Percentiles rank a stretch among this genome's conserved stretches.
phyloP scores from a whole-genome alignment of 92 coral and sea anemone genomes.

The Umimayanthus chanpuru region DNA sequence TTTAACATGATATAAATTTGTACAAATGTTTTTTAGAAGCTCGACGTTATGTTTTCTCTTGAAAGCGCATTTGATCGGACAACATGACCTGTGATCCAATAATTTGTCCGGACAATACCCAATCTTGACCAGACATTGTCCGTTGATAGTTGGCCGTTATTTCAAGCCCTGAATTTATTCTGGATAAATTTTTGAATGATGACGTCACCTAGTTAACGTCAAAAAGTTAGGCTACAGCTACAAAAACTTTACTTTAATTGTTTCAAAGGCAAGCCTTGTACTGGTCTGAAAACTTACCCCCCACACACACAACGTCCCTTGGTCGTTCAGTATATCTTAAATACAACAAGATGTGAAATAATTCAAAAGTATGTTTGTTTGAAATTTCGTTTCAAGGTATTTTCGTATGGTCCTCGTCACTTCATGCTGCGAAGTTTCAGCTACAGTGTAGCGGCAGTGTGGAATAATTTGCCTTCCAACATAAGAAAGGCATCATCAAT shows the following conservation, averaged over 20 bases:
- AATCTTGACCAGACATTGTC: neutral
- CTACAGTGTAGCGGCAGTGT: neutral
- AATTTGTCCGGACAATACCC: constrained; percentile 14
- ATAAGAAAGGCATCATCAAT: constrained; percentile 11
- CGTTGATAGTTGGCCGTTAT: constrained; percentile 5
- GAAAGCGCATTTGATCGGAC: constrained; percentile 18
- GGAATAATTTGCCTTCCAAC: constrained; percentile 8
- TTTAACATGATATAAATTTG: constrained; percentile 6
- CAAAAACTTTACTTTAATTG: constrained; percentile 1
- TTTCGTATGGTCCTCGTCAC: constrained; percentile 4
- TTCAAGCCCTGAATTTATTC: constrained; percentile 5
- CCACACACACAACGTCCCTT: constrained; percentile 7
- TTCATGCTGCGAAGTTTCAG: neutral
- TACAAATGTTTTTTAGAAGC: constrained; percentile 7
- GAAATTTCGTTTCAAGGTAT: neutral
- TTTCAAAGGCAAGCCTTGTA: too few species aligned
- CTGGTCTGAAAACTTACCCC: constrained; percentile 6
- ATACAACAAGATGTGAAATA: constrained; percentile 2
- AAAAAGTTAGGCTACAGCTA: constrained; percentile 4
- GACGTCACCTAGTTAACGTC: too few species aligned
- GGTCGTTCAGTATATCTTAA: constrained; percentile 4
- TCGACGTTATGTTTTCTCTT: constrained; percentile 14
- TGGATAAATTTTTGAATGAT: too few species aligned
- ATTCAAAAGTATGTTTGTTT: constrained; percentile 1
- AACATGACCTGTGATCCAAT: constrained; percentile 13